Evolutionary conservation across 2,113 vertebrate genomes (phyloP), one percentile per base, ranked within the genome.

Genomic region (Leucoraja erinaceus): DNA sequence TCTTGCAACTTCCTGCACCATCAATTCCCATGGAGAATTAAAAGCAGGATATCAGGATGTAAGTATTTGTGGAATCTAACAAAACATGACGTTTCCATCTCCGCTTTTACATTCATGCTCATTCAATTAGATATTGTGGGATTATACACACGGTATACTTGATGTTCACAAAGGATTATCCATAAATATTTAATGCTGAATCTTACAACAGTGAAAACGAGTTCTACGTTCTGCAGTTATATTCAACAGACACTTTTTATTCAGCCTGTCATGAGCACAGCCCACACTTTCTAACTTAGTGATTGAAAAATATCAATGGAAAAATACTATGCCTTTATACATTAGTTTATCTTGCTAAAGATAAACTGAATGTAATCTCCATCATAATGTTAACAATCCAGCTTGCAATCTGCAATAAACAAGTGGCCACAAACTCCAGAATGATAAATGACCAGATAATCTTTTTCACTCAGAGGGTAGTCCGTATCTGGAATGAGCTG

Each of bases 151-250:
- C 33, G 61, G 68, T 18, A 70, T 18, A 33, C 16, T 68, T 70
- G 9, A 33, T 68, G n/a, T 38, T 66, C 86, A 38, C 14, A 68
- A 25, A 68, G 33, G 16, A 90, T 68, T 90, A 68, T 68, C 31
- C 3, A 9, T 90, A 70, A 90, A 70, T 90, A 90, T 22, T 90
- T 90, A 20, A 90, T 90, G 86, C 63, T 90, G n/a, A 68, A 66
- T n/a, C 54, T 59, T 84, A 84, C 81, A 59, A 54, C 22, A 28
- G 38, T 83, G 81, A 84, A 84, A 84, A 54, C 59, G 28, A 59
- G 56, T 28, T 84, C 8, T 84, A 11, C 20, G 56, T 84, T 10
- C 22, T 10, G 3, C 28, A 56, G 25, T 47, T 47, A 28, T 56
- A 84, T 84, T 54, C 79, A 25, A 31, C 72, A 75, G 79, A 54